These are phyloP conservation scores for Anguilla megastoma DNA, from an alignment of 2,797 vertebrate genomes.

Conservation along the genomic window DNA sequence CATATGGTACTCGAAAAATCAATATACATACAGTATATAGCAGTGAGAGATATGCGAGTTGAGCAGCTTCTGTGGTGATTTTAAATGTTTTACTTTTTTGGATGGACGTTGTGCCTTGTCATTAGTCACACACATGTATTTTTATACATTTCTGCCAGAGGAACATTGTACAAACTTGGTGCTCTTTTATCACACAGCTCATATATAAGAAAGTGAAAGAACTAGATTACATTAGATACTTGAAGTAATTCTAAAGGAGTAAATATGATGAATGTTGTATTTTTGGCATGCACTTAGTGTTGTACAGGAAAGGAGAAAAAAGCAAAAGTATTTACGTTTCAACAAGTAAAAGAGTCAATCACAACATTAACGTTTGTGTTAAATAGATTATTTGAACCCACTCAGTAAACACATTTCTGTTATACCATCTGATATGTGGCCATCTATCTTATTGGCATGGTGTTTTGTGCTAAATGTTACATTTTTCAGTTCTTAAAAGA, in stretches of 20 bases:
- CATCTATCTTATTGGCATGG: background rate
- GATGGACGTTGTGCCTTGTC: background rate
- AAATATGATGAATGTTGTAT: background rate
- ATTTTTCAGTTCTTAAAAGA: background rate
- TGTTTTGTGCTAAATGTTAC: background rate
- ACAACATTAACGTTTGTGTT: background rate
- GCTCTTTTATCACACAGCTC: background rate
- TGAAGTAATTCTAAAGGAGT: background rate
- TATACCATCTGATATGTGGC: background rate
- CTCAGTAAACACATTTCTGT: background rate
- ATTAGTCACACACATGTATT: background rate
- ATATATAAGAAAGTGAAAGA: background rate
- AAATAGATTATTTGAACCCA: background rate
- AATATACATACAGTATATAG: background rate
- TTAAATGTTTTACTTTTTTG: background rate
- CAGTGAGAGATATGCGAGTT: background rate
- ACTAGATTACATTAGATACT: background rate
- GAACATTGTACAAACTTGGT: background rate
- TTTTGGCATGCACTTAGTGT: background rate
- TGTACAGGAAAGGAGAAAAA: background rate
- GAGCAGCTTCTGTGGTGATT: background rate
- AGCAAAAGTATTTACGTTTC: background rate
- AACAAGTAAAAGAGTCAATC: background rate
- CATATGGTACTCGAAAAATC: background rate
- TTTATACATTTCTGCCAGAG: background rate